Base-by-base conservation (phyloP, 2,888 invertebrate genomes). In the Metellina segmentata region DNA sequence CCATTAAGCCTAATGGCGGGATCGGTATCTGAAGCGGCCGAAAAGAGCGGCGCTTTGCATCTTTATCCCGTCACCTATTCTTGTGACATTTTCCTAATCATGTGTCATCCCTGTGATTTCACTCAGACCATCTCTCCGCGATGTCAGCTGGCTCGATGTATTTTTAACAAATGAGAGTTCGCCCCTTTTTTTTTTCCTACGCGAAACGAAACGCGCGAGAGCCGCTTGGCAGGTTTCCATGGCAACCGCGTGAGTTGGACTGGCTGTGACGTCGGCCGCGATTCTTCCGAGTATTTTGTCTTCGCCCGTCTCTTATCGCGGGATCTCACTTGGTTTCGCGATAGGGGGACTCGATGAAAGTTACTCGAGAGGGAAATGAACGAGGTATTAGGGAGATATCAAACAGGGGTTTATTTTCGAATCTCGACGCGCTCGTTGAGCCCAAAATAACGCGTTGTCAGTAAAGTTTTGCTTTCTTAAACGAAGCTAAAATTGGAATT, bases 51-150 rank as follows among this genome's bases (percentile, higher is more conserved):
- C 61, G 6, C 61, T 61, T 61, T 61, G 61, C 13, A 61, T 9
- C 61, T 16, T 79, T 61, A 34, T 13, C 61, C 79, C 61, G 61
- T 79, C 61, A 61, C 75, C 75, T 16, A 85, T 85, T 85, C 61
- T 53, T 75, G 20, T 75, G 74, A 74, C 75, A 74, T 85, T 34
- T 85, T 85, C 75, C 53, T 85, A 85, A 85, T 85, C 74, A 75
- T 13, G 85, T 85, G 85, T 75, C 85, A 74, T 74, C 20, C 61
- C 53, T 52, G 34, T 34, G 34, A 34, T 34, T 34, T 34, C 34
- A 34, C 48, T 52, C 61, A 11, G 11, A 5, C 5, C 61, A 8
- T 61, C 61, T 61, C 61, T 61, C 34, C 34, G 34, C 34, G 4
- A 34, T 61, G 61, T 61, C 61, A 11, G 61, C 61, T 61, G 16